These are phyloP conservation scores for Oasisia sp. DNA, from an alignment of 2,888 invertebrate species.

Conservation along the genomic window DNA sequence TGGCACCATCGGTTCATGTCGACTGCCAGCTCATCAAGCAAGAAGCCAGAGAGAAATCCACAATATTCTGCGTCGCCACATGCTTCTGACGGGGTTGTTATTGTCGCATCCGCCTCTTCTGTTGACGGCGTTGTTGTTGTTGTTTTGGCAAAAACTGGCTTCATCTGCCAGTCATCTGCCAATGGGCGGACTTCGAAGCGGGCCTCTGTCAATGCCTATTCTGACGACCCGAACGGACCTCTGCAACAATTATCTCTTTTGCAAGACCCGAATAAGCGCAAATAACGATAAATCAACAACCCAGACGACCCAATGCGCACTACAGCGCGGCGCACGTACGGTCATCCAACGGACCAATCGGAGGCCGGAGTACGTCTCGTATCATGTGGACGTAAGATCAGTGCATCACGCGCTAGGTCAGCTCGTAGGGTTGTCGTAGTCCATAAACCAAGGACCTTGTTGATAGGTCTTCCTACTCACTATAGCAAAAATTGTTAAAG, in stretches of 20 bases:
- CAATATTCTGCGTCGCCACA: background rate
- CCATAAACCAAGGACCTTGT: background rate
- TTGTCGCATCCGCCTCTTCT: background rate
- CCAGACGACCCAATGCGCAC: background rate
- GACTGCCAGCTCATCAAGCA: background rate
- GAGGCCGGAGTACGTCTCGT: background rate
- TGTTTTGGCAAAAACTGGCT: conserved; percentile 17
- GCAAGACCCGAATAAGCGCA: conserved; percentile 13
- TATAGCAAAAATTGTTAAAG: background rate
- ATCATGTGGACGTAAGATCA: background rate
- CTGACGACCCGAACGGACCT: conserved; percentile 1
- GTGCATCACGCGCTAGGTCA: background rate
- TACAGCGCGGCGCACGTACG: conserved; percentile 6
- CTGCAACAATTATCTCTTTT: conserved; percentile 8
- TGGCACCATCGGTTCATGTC: conserved; percentile 13
- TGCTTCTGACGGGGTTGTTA: background rate
- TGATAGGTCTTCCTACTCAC: background rate
- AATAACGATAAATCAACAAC: background rate
- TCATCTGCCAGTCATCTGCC: background rate
- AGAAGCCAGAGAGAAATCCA: background rate
- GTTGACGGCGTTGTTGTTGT: background rate
- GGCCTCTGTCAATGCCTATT: background rate
- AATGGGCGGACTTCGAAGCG: background rate
- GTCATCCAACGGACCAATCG: conserved; percentile 12
- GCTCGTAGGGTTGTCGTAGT: background rate